phyloP scores from a whole-genome alignment of 2,113 vertebrate species.

The Hoplias malabaricus region DNA sequence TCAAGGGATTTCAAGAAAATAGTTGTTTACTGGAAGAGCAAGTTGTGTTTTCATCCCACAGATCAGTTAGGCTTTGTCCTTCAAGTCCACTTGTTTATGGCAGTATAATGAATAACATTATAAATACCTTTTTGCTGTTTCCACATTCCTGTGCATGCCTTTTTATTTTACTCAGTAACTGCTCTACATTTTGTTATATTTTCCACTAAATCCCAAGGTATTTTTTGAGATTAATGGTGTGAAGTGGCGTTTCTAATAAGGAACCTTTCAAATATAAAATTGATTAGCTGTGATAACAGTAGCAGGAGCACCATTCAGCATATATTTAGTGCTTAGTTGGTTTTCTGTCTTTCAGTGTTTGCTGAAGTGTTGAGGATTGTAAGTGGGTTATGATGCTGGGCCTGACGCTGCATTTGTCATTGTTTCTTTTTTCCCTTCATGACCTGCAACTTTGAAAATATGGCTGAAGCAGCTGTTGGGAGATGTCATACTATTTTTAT shows the following conservation, averaged over 20 bases:
- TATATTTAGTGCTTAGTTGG: conserved; percentile 61
- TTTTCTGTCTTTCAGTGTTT: conserved; percentile 35
- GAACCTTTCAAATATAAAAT: conserved; percentile 57
- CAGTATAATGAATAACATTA: not conserved
- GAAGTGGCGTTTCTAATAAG: conserved; percentile 37
- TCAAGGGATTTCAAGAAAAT: too few relatives aligned
- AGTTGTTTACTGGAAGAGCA: not conserved
- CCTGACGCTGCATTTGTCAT: conserved; percentile 6
- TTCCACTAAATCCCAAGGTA: conserved; percentile 23
- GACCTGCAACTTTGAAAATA: conserved; percentile 13
- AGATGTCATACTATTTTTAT: not conserved
- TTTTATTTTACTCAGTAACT: conserved; percentile 51
- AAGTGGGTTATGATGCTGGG: conserved; percentile 43
- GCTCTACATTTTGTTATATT: not conserved
- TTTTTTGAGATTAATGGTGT: conserved; percentile 52
- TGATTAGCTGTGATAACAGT: conserved; percentile 59
- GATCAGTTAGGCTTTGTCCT: not conserved
- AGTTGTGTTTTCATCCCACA: conserved; percentile 3
- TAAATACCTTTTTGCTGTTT: not conserved
- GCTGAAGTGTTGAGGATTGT: conserved; percentile 41
- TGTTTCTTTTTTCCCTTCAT: conserved; percentile 17
- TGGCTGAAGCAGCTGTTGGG: conserved; percentile 11
- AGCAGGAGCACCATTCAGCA: conserved; percentile 59
- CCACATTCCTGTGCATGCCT: conserved; percentile 30
- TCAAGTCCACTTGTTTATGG: not conserved